Conservation (phyloP, 53 echinoderm and acorn worm species). For the Holothuria leucospilota region DNA sequence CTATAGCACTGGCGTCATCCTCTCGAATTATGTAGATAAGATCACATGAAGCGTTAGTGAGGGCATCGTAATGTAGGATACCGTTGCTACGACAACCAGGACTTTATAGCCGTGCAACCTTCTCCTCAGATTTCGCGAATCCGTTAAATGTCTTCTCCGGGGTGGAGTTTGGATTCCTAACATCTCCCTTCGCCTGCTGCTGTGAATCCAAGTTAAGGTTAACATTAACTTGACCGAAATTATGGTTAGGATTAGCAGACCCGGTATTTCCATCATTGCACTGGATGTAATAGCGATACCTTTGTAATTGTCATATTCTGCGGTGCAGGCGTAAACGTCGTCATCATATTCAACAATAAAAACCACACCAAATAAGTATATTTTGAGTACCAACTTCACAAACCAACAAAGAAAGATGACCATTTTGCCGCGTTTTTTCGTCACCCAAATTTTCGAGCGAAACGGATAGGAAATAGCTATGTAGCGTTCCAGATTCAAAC, state of each 20-base stretch:
- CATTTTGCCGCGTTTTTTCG: slow-evolving; percentile 3
- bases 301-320: not conserved
- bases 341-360: not conserved
- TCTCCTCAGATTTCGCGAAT: not conserved
- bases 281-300: not conserved
- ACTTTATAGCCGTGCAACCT: not conserved
- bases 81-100: not conserved
- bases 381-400: not conserved
- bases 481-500: slow-evolving; percentile 59
- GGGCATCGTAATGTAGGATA: slow-evolving; percentile 4
- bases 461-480: slow-evolving; percentile 29
- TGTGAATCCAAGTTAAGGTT: not conserved
- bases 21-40: slow-evolving; percentile 1
- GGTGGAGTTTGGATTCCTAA: not conserved
- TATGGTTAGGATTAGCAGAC: not conserved
- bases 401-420: slow-evolving; percentile 18
- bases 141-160: not conserved
- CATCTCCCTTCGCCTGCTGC: not conserved
- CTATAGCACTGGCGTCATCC: not conserved
- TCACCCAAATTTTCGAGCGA: slow-evolving; percentile 21
- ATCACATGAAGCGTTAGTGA: not conserved
- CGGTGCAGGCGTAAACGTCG: not conserved
- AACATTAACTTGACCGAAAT: not conserved
- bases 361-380: not conserved
- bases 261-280: not conserved